Evolutionary conservation across 35 echinoderm and acorn worm genomes (phyloP).

Genomic region (Heliocidaris erythrogramma): DNA sequence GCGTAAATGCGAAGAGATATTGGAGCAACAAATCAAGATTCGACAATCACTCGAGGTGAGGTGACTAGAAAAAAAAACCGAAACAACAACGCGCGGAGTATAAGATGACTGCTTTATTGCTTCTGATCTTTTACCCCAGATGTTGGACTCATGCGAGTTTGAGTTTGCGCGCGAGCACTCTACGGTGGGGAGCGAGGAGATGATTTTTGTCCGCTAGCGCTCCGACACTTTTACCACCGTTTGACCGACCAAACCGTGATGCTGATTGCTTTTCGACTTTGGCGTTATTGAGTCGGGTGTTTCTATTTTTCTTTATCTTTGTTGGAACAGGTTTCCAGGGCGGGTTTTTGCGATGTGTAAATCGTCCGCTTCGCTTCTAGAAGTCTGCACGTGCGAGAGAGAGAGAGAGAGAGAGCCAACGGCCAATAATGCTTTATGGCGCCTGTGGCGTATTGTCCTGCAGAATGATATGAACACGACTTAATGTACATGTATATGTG

Average conservation of each 20-base stretch:
- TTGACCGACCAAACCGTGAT: background rate
- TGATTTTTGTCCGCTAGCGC: background rate
- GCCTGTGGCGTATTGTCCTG: too few species aligned
- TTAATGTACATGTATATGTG: too few species aligned
- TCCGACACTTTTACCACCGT: background rate
- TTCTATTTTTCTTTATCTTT: background rate
- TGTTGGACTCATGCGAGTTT: background rate
- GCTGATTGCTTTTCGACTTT: background rate
- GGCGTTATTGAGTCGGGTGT: background rate
- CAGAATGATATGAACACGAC: too few species aligned
- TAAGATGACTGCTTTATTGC: slow-evolving; percentile 3
- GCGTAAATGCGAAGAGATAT: background rate
- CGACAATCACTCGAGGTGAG: background rate
- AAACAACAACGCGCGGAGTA: background rate
- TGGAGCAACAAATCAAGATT: background rate
- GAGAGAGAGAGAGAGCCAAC: background rate
- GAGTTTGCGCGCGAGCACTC: background rate
- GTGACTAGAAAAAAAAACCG: background rate
- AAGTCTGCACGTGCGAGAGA: background rate
- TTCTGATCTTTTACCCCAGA: slow-evolving; percentile 11
- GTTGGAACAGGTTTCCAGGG: background rate
- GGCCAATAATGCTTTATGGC: too few species aligned
- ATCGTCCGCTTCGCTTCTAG: background rate
- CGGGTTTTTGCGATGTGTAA: background rate
- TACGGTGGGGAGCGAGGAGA: background rate